Conservation (phyloP, 1,140 invertebrate genomes). For the Conus ventricosus region DNA sequence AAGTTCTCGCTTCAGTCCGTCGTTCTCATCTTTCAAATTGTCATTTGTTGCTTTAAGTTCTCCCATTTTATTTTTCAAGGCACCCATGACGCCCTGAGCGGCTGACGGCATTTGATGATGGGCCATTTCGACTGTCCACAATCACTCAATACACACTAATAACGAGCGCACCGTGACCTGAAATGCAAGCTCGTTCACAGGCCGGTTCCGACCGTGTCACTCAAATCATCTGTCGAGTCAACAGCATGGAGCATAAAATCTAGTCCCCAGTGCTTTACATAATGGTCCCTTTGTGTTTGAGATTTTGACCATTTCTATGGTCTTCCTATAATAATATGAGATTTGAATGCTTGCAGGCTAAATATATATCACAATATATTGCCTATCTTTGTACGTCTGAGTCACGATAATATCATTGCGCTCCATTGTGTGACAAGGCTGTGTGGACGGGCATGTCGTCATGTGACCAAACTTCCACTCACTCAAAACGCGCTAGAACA, state of each 20-base stretch:
- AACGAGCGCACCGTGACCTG: conserved; percentile 29
- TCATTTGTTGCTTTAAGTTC: conserved; percentile 98
- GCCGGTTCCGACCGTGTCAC: conserved; percentile 37
- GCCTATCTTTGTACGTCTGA: conserved; percentile 10
- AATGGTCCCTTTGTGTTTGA: background rate
- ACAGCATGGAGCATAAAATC: background rate
- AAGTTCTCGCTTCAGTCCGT: conserved; percentile 44
- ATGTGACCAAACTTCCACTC: conserved; percentile 42
- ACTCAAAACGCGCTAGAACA: background rate
- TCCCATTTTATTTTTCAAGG: conserved; percentile 99
- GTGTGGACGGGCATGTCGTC: conserved; percentile 20
- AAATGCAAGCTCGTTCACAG: conserved; percentile 34
- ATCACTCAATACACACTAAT: conserved; percentile 34
- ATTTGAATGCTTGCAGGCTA: background rate
- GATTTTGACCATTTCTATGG: background rate
- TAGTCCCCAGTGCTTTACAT: background rate
- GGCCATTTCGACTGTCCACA: conserved; percentile 25
- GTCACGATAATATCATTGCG: conserved; percentile 19
- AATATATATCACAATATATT: background rate
- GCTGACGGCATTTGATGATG: conserved; percentile 30
- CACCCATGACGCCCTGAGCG: conserved; percentile 55
- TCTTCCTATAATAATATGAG: too few relatives aligned
- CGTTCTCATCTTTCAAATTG: conserved; percentile 89
- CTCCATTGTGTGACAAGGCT: conserved; percentile 29
- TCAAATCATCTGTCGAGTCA: background rate